Base-by-base conservation (phyloP, 1,140 invertebrate species). In the Drosophila biarmipes region DNA sequence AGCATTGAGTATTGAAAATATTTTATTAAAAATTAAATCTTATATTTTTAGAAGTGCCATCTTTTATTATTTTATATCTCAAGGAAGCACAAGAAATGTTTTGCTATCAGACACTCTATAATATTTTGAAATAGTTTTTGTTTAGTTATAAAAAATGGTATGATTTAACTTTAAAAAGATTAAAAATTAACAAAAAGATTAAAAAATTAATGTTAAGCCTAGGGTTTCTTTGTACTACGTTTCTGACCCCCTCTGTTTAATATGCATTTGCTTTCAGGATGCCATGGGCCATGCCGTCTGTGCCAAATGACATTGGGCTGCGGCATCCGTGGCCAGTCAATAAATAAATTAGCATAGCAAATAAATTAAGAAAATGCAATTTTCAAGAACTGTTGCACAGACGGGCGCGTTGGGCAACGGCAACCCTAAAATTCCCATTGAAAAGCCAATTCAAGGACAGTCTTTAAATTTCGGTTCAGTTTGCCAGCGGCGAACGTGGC, bases 361-460 rank as follows among this genome's bases (percentile, higher is more conserved):
- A 87, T 84, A 89, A 87, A 89, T 89, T 62, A 87, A 87, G 84
- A 87, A 89, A 87, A 89, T 87, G 84, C 84, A 87, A 87, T 87
- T 87, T 87, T 77, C 78, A 86, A 86, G 81, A 81, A 86, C 74
- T 85, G 76, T 80, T 72, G 80, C 56, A 61, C 69, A 51, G 34
- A 35, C 53, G 12, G 8, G 15, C 35, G 45, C 6, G 14, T 31
- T n/a, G 11, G n/a, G 19, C 5, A 38, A 10, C 43, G 31, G 29
- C 37, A n/a, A 15, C n/a, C 27, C 14, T 31, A 19, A 19, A 31
- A 56, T 54, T 52, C 71, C 34, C 55, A 69, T 55, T 43, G 19
- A 51, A 51, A 48, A 53, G 35, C 35, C 27, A 46, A 63, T 77
- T 77, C 74, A 77, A 77, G 74, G 73, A 71, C 74, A 53, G 37